Evolutionary conservation across 1,140 invertebrate genomes (phyloP).

Genomic region (Drosophila nikananu): DNA sequence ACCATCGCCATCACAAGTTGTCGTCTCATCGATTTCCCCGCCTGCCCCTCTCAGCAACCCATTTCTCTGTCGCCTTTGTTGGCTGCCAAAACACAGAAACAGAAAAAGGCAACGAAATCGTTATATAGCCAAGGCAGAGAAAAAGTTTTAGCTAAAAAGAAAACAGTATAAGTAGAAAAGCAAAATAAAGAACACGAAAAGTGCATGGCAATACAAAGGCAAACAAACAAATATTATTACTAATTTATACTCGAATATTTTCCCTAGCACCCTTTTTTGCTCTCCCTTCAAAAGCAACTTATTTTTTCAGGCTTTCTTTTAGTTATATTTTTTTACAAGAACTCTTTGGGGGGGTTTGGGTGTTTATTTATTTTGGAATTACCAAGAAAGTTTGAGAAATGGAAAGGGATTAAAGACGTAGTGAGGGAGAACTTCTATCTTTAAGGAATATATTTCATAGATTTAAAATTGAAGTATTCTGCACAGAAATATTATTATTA

Average conservation of each 20-base stretch:
- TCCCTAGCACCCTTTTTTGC: constrained; percentile 58
- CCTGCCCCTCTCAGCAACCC: constrained; percentile 14
- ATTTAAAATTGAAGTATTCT: background rate
- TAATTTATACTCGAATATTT: constrained; percentile 74
- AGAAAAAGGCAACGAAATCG: constrained; percentile 43
- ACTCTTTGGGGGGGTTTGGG: too few species aligned
- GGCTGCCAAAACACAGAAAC: constrained; percentile 57
- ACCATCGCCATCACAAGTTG: constrained; percentile 41
- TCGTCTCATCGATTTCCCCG: constrained; percentile 65
- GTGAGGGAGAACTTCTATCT: background rate
- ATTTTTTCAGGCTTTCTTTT: background rate
- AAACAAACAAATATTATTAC: constrained; percentile 73
- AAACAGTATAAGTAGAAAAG: constrained; percentile 32
- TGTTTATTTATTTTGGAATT: background rate
- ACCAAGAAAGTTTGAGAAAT: background rate
- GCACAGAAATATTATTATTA: background rate
- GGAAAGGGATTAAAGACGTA: background rate
- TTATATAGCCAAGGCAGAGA: constrained; percentile 20
- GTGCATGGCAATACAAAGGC: constrained; percentile 27
- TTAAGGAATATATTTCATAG: background rate
- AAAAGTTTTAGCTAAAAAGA: constrained; percentile 43
- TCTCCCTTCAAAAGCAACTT: background rate
- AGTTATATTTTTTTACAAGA: background rate
- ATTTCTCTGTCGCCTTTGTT: constrained; percentile 58
- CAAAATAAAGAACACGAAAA: constrained; percentile 41